Evolutionary conservation across 2,888 invertebrate genomes (phyloP), one percentile per base, ranked within the genome.

Genomic region (Synergus umbraculus): DNA sequence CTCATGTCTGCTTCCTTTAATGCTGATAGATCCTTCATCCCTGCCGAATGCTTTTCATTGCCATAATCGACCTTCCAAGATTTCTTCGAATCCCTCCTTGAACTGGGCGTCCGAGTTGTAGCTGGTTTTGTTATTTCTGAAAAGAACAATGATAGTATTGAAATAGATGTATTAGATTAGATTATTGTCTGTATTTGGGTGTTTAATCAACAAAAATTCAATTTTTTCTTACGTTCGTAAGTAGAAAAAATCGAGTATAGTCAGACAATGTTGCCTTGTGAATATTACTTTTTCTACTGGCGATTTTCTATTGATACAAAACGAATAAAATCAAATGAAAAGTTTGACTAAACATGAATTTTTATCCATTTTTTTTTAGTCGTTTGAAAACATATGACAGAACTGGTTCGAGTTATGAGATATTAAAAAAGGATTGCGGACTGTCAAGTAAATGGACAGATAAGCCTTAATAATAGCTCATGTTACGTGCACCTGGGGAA

Each of bases 21-120:
- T 81, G 87, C 86, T 79, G 89, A 85, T 77, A 89, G 90, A 83
- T 91, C 91, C 83, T 87, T 89, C 86, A 90, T 90, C 29, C 89
- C 91, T 2, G 88, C 88, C 1, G 86, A 86, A 77, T 90, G 89
- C 79, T 90, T 90, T 54, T 90, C 89, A 80, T 89, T 85, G 15
- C 83, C 85, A 76, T 87, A 86, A 86, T 90, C 89, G 76, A 85
- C 83, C 67, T 87, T 88, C 90, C 91, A 89, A 4, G 85, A 81
- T 79, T 90, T 91, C 83, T 90, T 90, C 78, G 90, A 89, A 76
- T 91, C 90, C 29, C 91, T 87, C 79, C 90, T 85, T 46, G 87
- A 83, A 83, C 87, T 89, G 4, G 91, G 89, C 77, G 84, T 88
- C 15, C 88, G 87, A 60, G 90, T 90, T 49, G 90, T 88, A 43